A percentile compares a stretch with the other conserved stretches of the same genome.
Conservation (phyloP, 1,140 invertebrate species). For the Philopotamus ludificatus region DNA sequence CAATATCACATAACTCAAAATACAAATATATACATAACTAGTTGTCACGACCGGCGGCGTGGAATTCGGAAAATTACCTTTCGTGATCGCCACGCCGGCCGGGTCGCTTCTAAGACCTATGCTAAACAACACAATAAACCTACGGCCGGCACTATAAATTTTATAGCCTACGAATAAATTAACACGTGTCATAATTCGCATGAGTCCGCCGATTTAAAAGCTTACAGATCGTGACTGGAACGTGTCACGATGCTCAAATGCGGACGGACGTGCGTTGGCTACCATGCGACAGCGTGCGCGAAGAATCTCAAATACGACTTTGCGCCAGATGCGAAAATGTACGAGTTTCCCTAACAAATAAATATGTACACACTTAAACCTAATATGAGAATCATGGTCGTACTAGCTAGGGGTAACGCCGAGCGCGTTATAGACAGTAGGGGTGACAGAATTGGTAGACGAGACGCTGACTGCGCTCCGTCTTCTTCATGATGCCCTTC, state of each 20-base stretch:
- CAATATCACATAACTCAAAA: slow-evolving; percentile 13
- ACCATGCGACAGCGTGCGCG: background rate
- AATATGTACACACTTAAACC: too few species aligned
- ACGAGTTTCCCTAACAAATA: slow-evolving; percentile 6
- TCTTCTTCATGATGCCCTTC: slow-evolving; percentile 99
- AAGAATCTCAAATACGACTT: slow-evolving; percentile 19
- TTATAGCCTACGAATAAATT: slow-evolving; percentile 35
- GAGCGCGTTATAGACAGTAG: slow-evolving; percentile 83
- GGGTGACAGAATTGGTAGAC: slow-evolving; percentile 99
- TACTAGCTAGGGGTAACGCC: too few species aligned
- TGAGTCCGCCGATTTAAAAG: slow-evolving; percentile 35
- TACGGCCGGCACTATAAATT: slow-evolving; percentile 29
- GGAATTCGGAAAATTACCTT: slow-evolving; percentile 41
- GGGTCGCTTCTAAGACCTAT: slow-evolving; percentile 3
- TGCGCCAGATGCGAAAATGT: background rate
- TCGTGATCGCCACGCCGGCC: slow-evolving; percentile 28
- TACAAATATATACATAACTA: slow-evolving; percentile 10
- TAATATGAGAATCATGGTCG: too few species aligned
- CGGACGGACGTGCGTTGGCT: slow-evolving; percentile 25
- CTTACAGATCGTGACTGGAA: slow-evolving; percentile 37
- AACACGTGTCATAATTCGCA: slow-evolving; percentile 25
- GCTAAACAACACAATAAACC: background rate
- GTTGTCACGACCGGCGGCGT: slow-evolving; percentile 5
- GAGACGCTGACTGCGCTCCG: slow-evolving; percentile 93
- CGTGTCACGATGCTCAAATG: slow-evolving; percentile 37